Percentiles rank a stretch among this genome's conserved stretches.
These are phyloP conservation scores for Leistus spinibarbis DNA, from an alignment of 2,888 invertebrate species.

Conservation along the genomic window DNA sequence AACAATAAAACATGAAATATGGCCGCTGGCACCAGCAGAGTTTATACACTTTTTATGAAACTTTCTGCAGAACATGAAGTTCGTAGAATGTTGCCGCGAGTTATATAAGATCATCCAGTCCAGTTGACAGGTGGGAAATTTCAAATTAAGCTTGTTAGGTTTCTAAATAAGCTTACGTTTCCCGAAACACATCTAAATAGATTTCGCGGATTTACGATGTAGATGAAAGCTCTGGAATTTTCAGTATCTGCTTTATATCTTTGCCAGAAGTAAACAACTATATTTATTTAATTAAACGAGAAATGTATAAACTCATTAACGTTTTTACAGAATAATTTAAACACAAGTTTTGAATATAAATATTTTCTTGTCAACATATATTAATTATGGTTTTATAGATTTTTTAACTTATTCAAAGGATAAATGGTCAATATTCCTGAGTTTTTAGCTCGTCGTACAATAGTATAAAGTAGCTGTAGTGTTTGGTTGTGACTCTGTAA, in stretches of 20 bases:
- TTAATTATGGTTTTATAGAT: no score
- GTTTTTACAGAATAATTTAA: no score
- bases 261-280: background rate
- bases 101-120: background rate
- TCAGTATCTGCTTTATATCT: slow-evolving; percentile 14
- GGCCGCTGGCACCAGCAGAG: background rate
- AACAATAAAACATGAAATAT: slow-evolving; percentile 2
- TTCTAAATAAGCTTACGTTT: slow-evolving; percentile 8
- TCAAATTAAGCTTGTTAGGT: slow-evolving; percentile 22
- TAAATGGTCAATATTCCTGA: no score
- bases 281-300: slow-evolving; percentile 6
- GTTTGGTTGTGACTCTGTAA: no score
- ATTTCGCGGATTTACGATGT: slow-evolving; percentile 23
- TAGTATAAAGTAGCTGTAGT: no score
- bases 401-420: no score
- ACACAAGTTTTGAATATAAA: no score
- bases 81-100: background rate
- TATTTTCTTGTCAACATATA: no score
- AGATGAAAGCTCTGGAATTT: slow-evolving; percentile 23
- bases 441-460: no score
- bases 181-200: slow-evolving; percentile 4
- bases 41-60: slow-evolving; percentile 21
- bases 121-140: slow-evolving; percentile 19
- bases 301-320: background rate
- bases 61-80: slow-evolving; percentile 4